These are phyloP conservation scores for Agrypnus murinus DNA, from an alignment of 2,888 invertebrate genomes.

Conservation along the genomic window DNA sequence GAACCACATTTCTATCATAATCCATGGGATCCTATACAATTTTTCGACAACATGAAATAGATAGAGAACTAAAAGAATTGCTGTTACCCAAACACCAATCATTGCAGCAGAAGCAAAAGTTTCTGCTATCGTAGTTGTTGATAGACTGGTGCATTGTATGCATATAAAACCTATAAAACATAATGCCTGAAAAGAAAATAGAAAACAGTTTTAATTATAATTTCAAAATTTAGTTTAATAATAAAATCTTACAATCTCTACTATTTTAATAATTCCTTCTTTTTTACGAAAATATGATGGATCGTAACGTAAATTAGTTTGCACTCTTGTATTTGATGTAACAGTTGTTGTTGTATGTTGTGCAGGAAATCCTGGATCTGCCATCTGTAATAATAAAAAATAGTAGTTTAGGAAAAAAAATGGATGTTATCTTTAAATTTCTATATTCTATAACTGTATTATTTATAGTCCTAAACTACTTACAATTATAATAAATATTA, in stretches of 20 bases:
- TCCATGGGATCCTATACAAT: constrained; percentile 89
- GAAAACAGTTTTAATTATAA: no score
- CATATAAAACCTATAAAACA: constrained; percentile 88
- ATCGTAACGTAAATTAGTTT: constrained; percentile 85
- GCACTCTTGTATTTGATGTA: constrained; percentile 80
- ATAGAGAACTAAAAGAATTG: constrained; percentile 85
- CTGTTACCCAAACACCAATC: constrained; percentile 90
- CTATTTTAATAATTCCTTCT: constrained; percentile 85
- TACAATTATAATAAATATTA: no score
- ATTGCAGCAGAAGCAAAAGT: no score
- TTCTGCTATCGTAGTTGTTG: no score
- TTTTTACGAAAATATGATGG: constrained; percentile 80
- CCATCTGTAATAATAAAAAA: constrained; percentile 58
- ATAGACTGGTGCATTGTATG: constrained; percentile 78
- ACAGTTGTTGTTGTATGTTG: constrained; percentile 84
- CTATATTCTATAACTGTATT: no score
- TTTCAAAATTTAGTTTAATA: no score
- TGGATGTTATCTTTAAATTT: no score
- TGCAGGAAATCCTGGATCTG: constrained; percentile 82
- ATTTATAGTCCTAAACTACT: no score
- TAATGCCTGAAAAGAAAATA: constrained; percentile 74
- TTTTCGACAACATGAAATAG: constrained; percentile 91
- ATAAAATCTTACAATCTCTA: constrained; percentile 84
- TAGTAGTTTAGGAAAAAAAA: no score
- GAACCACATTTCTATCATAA: constrained; percentile 86